Evolutionary conservation across 2,888 invertebrate genomes (phyloP).

Genomic region (Protonemura montana): DNA sequence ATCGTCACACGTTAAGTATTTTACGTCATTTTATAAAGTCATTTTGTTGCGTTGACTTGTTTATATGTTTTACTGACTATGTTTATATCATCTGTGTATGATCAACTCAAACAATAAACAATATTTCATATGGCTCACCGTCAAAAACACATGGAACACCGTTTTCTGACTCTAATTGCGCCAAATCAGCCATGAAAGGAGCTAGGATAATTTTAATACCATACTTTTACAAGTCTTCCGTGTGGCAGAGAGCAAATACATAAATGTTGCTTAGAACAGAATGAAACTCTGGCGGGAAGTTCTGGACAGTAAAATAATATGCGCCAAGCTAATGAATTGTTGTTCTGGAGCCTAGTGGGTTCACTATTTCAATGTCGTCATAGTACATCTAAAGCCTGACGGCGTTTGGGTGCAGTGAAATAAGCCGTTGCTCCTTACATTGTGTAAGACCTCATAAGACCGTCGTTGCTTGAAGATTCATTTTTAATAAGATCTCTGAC

Average conservation of each 20-base stretch:
- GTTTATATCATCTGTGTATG: no score
- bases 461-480: no score
- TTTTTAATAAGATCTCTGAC: no score
- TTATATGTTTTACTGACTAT: no score
- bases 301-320: neutral
- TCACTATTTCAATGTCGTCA: neutral
- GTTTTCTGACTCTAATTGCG: neutral
- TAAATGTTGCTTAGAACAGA: constrained; percentile 13
- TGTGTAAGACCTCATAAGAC: no score
- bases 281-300: neutral
- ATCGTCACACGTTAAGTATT: no score
- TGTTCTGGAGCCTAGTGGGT: neutral
- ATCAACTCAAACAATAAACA: no score
- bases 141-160: neutral
- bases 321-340: neutral
- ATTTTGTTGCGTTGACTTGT: no score
- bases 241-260: neutral
- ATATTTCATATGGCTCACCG: neutral
- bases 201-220: neutral
- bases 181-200: constrained; percentile 13
- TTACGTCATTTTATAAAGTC: no score
- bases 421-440: no score
- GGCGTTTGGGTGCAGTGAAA: no score
- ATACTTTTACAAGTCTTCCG: constrained; percentile 16
- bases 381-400: neutral